Evolutionary conservation across 2,113 vertebrate species (phyloP), one percentile per base, ranked within the genome.

Genomic region (Phalacrocorax pelagicus): DNA sequence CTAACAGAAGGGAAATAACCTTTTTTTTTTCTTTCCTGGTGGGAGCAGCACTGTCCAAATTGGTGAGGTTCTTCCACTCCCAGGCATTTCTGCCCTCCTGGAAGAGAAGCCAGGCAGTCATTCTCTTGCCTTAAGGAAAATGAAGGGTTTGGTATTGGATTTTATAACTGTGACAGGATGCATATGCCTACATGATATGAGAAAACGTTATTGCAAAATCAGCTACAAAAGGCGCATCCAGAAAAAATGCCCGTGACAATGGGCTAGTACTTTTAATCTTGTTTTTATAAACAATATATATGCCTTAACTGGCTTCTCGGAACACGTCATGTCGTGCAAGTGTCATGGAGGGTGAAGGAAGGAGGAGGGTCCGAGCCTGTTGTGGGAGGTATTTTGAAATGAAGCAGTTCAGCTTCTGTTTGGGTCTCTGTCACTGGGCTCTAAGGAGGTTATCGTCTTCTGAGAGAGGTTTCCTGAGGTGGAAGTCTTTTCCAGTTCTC

Each of bases 321-420:
- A 72, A 8, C 18, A 0, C 5, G 3, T 10, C 7, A 4, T 8
- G 18, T 38, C 1, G 1, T 52, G 63, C 40, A 27, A 5, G 8
- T 55, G 40, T 3, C 1, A 1, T 5, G 17, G 42, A 32, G 15
- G 20, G 15, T 12, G 46, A 26, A 5, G n/a, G 51, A 21, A 69
- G 62, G 58, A 57, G 70, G 11, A 32, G 63, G 15, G 21, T 32
- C 22, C 0, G 1, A 40, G 30, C 14, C 12, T 5, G 1, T 21
- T 20, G 23, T 10, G 75, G 70, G 83, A 65, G 34, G 5, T 30
- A 18, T 27, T 42, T 15, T 23, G 92, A 58, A 79, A 71, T n/a
- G 30, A 29, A 83, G 9, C 12, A 19, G 15, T 59, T n/a, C 30
- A 66, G 49, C 17, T 57, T 46, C 42, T 81, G 6, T 19, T 44